Evolutionary conservation across 2,113 vertebrate genomes (phyloP), one percentile per base, ranked within the genome.

Genomic region (Elaphurus davidianus): DNA sequence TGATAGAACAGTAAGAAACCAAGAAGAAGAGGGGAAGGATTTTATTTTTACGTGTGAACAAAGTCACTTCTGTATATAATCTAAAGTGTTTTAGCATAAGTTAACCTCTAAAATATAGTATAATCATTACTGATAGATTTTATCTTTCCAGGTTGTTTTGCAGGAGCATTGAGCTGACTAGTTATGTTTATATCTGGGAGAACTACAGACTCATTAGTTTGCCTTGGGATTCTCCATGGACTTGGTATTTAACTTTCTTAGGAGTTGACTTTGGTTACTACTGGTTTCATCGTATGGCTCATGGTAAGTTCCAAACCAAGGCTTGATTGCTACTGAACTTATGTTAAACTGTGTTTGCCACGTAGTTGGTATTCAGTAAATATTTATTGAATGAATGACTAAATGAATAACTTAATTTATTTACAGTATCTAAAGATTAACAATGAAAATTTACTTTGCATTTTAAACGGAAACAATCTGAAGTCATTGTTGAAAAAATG

Each of bases 261-360:
- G 99, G 99, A 57, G 99, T 99, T 94, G 99, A 99, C 98, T 99
- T 99, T 43, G 98, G 98, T 88, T 99, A 99, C 97, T 99, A 99
- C 98, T 99, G 99, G 99, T 99, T 99, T 94, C 99, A 99, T 98
- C 99, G 99, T 83, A 98, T 99, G 45, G 99, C 99, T 92, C 99
- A 99, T 60, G 99, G 99, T 99, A 99, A 98, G 98, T 97, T 97
- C 30, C 16, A 90, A 74, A 87, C 0, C 1, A 94, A 15, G 7
- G 83, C 64, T 55, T 97, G 0, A 3, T 45, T 74, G 54, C 54
- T 81, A 76, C 74, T 96, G 28, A 84, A 16, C 81, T 96, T 96
- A 45, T 90, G 33, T 89, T 92, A n/a, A 95, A 90, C 21, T 67
- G 7, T 87, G 25, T 89, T 94, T 94, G 55, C 13, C 36, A 40